Percentiles rank a stretch among this genome's conserved stretches.
These are phyloP conservation scores for Yponomeuta malinellus DNA, from an alignment of 2,888 invertebrate species.

Conservation along the genomic window DNA sequence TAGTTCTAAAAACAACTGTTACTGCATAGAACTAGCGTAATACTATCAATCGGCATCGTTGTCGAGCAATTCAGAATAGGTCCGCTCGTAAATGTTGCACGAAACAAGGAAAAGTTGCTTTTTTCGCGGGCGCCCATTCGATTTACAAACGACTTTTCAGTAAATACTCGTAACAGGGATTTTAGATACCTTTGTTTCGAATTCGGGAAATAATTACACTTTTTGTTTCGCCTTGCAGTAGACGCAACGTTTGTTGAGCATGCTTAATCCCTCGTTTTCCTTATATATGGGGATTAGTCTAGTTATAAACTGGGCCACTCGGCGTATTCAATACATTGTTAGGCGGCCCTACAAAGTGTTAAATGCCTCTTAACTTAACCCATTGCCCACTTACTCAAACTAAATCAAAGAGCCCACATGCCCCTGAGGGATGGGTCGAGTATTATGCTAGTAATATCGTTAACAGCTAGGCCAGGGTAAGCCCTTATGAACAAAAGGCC, in stretches of 20 bases:
- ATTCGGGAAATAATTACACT: background rate
- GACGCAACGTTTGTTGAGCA: background rate
- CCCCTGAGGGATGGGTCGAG: background rate
- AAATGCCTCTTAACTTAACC: background rate
- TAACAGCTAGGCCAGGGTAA: constrained; percentile 22
- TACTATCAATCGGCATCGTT: too few species aligned
- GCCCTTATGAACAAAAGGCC: constrained; percentile 14
- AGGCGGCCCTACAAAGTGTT: background rate
- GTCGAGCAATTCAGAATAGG: too few species aligned
- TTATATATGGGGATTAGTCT: too few species aligned
- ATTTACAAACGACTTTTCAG: background rate
- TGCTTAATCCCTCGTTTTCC: too few species aligned
- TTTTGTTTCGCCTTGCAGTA: background rate
- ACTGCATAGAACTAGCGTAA: too few species aligned
- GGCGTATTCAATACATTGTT: background rate
- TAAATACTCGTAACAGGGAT: background rate
- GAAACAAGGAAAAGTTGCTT: too few species aligned
- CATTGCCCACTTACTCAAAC: background rate
- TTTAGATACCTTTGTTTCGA: background rate
- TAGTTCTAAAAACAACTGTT: too few species aligned
- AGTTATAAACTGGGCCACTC: background rate
- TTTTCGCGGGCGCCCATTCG: background rate
- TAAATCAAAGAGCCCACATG: background rate
- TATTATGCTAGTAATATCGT: background rate
- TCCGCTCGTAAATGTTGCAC: too few species aligned